Evolutionary conservation across 2,888 invertebrate species (phyloP), one percentile per base, ranked within the genome.

Genomic region (Stomorhina lunata): DNA sequence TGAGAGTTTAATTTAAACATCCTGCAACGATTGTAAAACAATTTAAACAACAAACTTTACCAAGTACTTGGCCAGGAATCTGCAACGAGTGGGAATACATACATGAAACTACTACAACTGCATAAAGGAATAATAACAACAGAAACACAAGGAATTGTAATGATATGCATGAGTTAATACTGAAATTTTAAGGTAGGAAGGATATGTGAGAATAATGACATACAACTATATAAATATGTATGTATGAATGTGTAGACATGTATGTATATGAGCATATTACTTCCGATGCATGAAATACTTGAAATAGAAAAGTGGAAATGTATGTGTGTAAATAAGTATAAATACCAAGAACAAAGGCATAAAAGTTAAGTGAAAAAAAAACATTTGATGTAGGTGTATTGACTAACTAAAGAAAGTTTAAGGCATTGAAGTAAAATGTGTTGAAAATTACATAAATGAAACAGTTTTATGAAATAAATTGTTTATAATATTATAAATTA

Each of bases 41-140:
- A 76, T 72, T 81, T 81, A 71, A 81, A 76, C 66, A 71, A 66
- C 66, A 72, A 81, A 81, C 76, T 76, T 69, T 72, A 45, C 20
- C n/a, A 48, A 68, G 59, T 25, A 76, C 50, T 48, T 68, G 12
- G 25, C 34, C 48, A 25, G 34, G 37, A 48, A 22, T n/a, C n/a
- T 73, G 59, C 72, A 37, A 45, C 53, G 43, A 27, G 32, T 71
- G n/a, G 53, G 50, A 43, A 9, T 20, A 40, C 15, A n/a, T 20
- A 22, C 37, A 22, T 48, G 27, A 32, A 34, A 22, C 5, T 15
- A n/a, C 3, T 27, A 25, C 20, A 0, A 25, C 48, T 50, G 15
- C 17, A 27, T n/a, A n/a, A n/a, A n/a, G n/a, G 15, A 27, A 43
- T 2, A 2, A 50, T 22, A 37, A 65, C 34, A 43, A 12, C 20